phyloP scores from a whole-genome alignment of 2,888 invertebrate genomes.

The Yponomeuta plumbellus region DNA sequence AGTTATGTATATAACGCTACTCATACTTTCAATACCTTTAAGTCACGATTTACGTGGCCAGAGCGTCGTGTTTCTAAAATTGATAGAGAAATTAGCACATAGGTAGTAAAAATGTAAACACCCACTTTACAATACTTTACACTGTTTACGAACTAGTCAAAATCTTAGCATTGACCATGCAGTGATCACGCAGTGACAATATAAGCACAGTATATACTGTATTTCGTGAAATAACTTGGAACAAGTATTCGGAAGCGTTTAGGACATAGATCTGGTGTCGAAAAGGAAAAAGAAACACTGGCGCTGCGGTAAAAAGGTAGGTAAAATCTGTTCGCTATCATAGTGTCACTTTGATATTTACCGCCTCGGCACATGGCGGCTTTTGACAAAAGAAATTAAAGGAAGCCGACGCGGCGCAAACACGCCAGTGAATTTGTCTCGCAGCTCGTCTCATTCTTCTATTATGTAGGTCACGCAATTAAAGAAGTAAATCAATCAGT shows the following conservation, averaged over 20 bases:
- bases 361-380: no score
- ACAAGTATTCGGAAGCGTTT: background rate
- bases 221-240: background rate
- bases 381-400: no score
- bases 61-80: constrained; percentile 10
- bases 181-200: background rate
- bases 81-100: constrained; percentile 12
- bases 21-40: no score
- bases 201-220: no score
- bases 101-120: background rate
- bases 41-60: constrained; percentile 8
- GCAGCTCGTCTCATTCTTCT: no score
- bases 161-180: background rate
- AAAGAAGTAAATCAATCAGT: no score
- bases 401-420: no score
- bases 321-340: no score
- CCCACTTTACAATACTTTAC: background rate
- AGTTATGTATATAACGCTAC: no score
- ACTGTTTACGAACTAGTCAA: background rate
- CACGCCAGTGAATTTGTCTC: no score
- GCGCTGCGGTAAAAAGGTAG: background rate
- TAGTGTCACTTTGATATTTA: no score
- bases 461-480: no score
- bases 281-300: background rate
- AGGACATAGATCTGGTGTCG: background rate